Percentiles rank a stretch among this genome's conserved stretches.
phyloP scores from a whole-genome alignment of 1,140 invertebrate genomes.

The Heliconius hewitsoni region DNA sequence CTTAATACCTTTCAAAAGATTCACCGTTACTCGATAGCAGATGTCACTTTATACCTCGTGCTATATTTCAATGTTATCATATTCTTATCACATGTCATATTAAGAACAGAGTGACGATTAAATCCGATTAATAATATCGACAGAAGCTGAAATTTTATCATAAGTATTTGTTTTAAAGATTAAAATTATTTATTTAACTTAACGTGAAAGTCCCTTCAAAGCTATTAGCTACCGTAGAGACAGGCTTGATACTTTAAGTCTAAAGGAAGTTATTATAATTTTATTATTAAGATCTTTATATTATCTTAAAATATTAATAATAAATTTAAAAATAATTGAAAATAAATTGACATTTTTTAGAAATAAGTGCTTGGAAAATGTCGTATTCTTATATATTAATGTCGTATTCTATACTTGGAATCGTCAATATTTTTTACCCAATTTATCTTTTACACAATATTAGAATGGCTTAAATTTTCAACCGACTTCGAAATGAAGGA shows the following conservation, averaged over 20 bases:
- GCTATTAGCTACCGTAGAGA: neutral
- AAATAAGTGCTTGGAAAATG: too few species aligned
- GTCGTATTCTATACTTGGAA: too few species aligned
- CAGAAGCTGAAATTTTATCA: neutral
- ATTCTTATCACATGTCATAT: conserved; percentile 1
- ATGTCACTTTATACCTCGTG: conserved; percentile 7
- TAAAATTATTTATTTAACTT: neutral
- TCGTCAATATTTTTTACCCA: too few species aligned
- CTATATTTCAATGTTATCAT: conserved; percentile 6
- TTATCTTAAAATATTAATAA: too few species aligned
- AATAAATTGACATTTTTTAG: too few species aligned
- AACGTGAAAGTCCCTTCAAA: neutral
- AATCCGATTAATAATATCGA: conserved; percentile 10
- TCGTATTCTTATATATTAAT: too few species aligned
- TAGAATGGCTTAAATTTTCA: too few species aligned
- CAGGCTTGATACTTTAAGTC: neutral
- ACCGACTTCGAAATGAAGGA: too few species aligned
- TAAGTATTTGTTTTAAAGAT: conserved; percentile 4
- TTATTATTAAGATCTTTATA: too few species aligned
- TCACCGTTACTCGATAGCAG: conserved; percentile 4
- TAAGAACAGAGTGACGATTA: conserved; percentile 1
- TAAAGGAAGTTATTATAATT: neutral
- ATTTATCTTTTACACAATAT: too few species aligned
- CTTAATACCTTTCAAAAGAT: neutral
- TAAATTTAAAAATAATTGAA: too few species aligned